A percentile compares a stretch with the other conserved stretches of the same genome.
phyloP scores from a whole-genome alignment of 2,113 vertebrate genomes.

The Myiagra hebetior region DNA sequence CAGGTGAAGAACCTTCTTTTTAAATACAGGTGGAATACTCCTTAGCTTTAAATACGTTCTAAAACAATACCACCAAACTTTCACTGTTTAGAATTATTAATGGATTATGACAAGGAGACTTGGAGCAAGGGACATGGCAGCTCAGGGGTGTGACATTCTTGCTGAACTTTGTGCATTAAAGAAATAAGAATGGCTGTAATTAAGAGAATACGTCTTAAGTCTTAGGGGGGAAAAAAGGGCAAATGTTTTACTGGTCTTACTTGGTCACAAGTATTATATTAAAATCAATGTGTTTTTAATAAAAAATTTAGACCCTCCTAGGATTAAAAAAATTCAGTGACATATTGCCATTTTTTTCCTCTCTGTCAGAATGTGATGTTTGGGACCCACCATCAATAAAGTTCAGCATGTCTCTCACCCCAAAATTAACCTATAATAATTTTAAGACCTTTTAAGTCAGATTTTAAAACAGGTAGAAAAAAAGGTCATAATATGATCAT shows the following conservation, averaged over 20 bases:
- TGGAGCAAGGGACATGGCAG: not conserved
- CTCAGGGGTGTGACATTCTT: not conserved
- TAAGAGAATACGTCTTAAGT: not conserved
- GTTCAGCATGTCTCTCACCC: not conserved
- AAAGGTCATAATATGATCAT: not conserved
- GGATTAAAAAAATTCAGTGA: not conserved
- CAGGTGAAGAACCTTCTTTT: not conserved
- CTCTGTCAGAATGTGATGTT: not conserved
- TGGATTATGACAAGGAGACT: not conserved
- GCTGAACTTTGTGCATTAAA: not conserved
- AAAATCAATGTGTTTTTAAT: not conserved
- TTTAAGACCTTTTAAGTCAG: not conserved
- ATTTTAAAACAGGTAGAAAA: not conserved
- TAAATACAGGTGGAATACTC: not conserved
- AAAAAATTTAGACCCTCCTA: not conserved
- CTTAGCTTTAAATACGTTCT: not conserved
- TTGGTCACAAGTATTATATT: not conserved
- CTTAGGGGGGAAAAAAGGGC: accelerated
- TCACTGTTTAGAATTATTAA: not conserved
- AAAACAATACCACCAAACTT: not conserved
- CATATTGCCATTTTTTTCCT: not conserved
- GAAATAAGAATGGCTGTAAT: not conserved
- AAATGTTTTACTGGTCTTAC: not conserved
- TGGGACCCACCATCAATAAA: not conserved
- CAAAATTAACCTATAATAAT: not conserved